Evolutionary conservation across 2,113 vertebrate species (phyloP), one percentile per base, ranked within the genome.

Genomic region (Nannospalax galili): DNA sequence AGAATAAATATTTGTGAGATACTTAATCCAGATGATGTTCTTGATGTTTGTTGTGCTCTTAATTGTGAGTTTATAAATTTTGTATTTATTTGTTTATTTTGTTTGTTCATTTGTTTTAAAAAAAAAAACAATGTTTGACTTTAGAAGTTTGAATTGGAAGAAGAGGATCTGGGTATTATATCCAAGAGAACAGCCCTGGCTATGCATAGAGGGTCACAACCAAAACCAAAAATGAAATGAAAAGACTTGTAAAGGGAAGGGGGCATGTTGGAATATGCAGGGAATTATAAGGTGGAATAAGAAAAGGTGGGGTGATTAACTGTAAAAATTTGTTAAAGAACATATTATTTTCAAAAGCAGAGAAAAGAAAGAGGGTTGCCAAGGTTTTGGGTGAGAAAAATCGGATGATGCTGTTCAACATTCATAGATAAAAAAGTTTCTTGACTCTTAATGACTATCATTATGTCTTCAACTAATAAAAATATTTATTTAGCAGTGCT

Each of bases 251-350:
- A 9, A 80, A 3, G 12, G 19, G 12, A 10, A 26, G 20, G 35
- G 7, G 3, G 4, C 32, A 37, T 60, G 52, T 37, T 3, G 26
- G n/a, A 20, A 4, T 4, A 2, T n/a, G 12, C 20, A 37, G 5
- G 5, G 5, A 4, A 12, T 24, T 37, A 1, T 24, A 22, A 58
- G n/a, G 56, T 24, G 3, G n/a, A 22, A 26, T 58, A 10, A 60
- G 7, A 62, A 24, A 28, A 40, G 79, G 17, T 24, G 40, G 1
- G 1, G 3, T 9, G 26, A 5, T 40, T 2, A 15, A 37, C 37
- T 62, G 14, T 81, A 17, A 9, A 56, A n/a, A 26, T 2, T 30
- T 56, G 19, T 12, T 7, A 82, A 60, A 58, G 58, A n/a, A n/a
- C n/a, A n/a, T n/a, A n/a, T 60, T 7, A 26, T 80, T 80, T 88